Conservation (phyloP, 2,888 invertebrate genomes). For the Eupithecia centaureata region DNA sequence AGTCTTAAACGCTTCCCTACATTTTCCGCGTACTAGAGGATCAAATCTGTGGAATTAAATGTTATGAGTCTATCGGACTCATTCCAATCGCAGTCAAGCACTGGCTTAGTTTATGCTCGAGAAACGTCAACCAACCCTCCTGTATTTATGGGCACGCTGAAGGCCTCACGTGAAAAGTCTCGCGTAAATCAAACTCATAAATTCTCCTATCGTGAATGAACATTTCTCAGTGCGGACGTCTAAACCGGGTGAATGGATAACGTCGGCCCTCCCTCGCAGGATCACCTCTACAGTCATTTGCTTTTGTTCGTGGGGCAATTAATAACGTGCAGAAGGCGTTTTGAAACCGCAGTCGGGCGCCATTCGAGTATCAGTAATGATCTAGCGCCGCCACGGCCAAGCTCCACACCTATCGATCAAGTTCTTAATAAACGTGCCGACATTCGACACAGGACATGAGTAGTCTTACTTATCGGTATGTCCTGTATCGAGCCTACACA, state of each 20-base stretch:
- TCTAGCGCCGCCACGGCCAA: conserved; percentile 66
- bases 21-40: not conserved
- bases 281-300: conserved; percentile 82
- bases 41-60: not conserved
- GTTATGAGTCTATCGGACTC: not conserved
- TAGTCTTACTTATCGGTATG: no score
- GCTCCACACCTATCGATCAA: conserved; percentile 71
- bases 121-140: conserved; percentile 76
- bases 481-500: no score
- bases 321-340: conserved; percentile 81
- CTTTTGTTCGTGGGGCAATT: conserved; percentile 83
- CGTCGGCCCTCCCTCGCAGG: conserved; percentile 78
- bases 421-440: conserved; percentile 54
- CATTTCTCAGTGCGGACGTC: conserved; percentile 83
- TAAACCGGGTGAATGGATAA: conserved; percentile 81
- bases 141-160: conserved; percentile 73
- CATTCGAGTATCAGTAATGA: conserved; percentile 79
- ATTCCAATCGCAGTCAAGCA: conserved; percentile 46
- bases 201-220: conserved; percentile 83
- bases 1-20: not conserved
- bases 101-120: conserved; percentile 41
- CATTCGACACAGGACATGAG: conserved; percentile 28
- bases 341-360: conserved; percentile 72
- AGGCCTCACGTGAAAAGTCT: conserved; percentile 76
- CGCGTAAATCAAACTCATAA: conserved; percentile 83